A percentile compares a stretch with the other conserved stretches of the same genome.
Conservation (phyloP, 2,888 invertebrate species). For the Tiliacea citrago region DNA sequence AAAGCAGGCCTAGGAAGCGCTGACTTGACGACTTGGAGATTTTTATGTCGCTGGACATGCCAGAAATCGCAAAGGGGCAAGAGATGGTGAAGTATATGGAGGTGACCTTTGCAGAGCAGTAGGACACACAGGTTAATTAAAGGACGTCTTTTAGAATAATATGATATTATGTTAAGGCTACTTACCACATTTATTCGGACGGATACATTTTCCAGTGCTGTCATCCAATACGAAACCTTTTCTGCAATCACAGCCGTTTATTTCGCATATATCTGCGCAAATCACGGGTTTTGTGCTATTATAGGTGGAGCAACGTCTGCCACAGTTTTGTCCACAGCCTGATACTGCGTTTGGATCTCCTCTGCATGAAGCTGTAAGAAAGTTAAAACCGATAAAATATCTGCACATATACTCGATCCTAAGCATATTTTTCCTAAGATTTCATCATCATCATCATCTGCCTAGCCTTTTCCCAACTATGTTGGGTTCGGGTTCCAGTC, state of each 20-base stretch:
- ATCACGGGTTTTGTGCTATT: conserved; percentile 29
- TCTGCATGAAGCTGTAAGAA: conserved; percentile 61
- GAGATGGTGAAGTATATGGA: neutral
- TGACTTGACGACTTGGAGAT: neutral
- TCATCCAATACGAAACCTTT: conserved; percentile 57
- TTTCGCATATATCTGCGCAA: conserved; percentile 58
- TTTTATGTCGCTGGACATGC: neutral
- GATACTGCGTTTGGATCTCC: conserved; percentile 64
- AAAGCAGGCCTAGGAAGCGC: neutral
- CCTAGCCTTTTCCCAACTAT: too few species aligned
- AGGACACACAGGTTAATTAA: neutral
- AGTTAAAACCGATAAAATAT: neutral
- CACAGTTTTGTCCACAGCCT: conserved; percentile 68
- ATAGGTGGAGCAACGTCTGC: conserved; percentile 27
- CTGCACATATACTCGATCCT: too few species aligned
- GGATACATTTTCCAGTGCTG: conserved; percentile 47
- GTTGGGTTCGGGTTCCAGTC: too few species aligned
- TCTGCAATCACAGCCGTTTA: conserved; percentile 68
- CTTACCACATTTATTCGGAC: conserved; percentile 38
- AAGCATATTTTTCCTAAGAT: too few species aligned
- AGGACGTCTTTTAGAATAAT: neutral
- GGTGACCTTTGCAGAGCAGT: neutral
- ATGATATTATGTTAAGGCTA: neutral
- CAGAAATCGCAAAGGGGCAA: neutral
- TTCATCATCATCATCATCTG: too few species aligned